Evolutionary conservation across 2,888 invertebrate species (phyloP).

Genomic region (Perizoma flavofasciatum): DNA sequence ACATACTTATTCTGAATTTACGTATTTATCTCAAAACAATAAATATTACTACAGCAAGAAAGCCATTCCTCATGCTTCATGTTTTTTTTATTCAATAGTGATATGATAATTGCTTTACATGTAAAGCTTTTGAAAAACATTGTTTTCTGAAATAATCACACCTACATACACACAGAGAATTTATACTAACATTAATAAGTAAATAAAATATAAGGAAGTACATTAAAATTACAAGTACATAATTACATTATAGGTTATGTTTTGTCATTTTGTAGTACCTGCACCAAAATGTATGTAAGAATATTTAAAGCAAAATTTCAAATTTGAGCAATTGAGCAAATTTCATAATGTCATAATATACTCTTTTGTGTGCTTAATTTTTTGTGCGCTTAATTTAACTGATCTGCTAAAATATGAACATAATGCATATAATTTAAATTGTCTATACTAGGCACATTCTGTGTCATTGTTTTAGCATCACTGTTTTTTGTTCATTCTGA

Average conservation of each 20-base stretch:
- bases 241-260: too few relatives aligned
- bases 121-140: conserved; percentile 7
- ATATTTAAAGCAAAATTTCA: conserved; percentile 12
- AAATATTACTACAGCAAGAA: conserved; percentile 6
- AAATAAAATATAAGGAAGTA: conserved; percentile 13
- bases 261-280: conserved; percentile 6
- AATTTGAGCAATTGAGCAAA: conserved; percentile 25
- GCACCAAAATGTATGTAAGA: conserved; percentile 14
- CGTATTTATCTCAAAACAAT: conserved; percentile 4
- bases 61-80: background rate
- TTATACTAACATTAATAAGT: background rate
- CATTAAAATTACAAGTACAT: background rate
- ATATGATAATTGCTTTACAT: conserved; percentile 9
- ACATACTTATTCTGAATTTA: too few relatives aligned
- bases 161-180: background rate
- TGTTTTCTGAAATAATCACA: too few relatives aligned
- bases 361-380: conserved; percentile 1
- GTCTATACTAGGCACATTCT: too few relatives aligned
- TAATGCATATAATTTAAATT: too few relatives aligned
- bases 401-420: background rate
- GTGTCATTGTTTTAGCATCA: conserved; percentile 14
- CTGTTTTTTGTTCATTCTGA: conserved; percentile 12
- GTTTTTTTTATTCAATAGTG: conserved; percentile 13
- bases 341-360: background rate
- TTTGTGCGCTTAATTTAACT: conserved; percentile 29